These are phyloP conservation scores for Pseudochirops corinnae DNA, from an alignment of 2,797 vertebrate species.

Conservation along the genomic window DNA sequence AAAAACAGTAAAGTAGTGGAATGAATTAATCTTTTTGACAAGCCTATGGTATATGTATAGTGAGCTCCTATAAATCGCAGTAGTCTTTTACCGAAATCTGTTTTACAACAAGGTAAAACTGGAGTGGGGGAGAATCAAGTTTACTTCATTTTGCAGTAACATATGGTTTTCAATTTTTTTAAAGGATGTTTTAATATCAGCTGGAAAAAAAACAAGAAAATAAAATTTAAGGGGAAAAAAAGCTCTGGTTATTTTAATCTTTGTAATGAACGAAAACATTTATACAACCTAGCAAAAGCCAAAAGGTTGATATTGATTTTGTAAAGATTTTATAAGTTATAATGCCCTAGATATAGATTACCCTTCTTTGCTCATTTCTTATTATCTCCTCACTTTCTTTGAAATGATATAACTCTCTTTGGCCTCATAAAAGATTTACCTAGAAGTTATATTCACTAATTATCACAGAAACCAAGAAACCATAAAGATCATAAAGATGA, in stretches of 20 bases:
- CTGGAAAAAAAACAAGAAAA: not conserved
- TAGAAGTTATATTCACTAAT: not conserved
- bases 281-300: not conserved
- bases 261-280: not conserved
- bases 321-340: conserved; percentile 29
- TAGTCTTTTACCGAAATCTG: not conserved
- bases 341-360: conserved; percentile 11
- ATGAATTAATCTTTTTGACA: rapidly evolving
- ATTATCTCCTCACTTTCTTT: not conserved
- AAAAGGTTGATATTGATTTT: not conserved
- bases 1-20: not conserved
- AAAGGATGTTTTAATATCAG: not conserved
- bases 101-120: not conserved
- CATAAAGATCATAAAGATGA: not conserved
- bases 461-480: rapidly evolving
- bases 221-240: not conserved
- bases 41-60: not conserved
- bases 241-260: not conserved
- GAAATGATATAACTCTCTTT: not conserved
- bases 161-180: not conserved
- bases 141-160: not conserved
- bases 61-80: not conserved
- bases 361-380: conserved; percentile 7
- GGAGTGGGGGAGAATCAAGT: not conserved
- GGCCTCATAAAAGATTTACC: not conserved